phyloP scores from a whole-genome alignment of 2,888 invertebrate genomes.

The Eledona agricola region DNA sequence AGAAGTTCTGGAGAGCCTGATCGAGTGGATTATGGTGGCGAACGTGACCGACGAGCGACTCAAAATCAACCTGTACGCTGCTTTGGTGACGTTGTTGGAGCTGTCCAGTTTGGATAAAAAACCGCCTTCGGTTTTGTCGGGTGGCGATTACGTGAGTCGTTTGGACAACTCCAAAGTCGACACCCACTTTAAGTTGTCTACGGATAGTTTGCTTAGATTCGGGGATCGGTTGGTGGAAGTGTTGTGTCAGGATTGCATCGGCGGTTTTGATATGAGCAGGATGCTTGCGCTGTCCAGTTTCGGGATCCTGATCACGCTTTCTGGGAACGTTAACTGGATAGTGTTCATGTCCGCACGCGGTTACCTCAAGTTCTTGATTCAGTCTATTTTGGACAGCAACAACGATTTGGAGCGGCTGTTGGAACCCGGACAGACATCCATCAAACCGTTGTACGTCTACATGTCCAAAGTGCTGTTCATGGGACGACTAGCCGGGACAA shows the following conservation, averaged over 20 bases:
- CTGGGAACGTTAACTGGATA: conserved; percentile 74
- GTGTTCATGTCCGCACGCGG: conserved; percentile 70
- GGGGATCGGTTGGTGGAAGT: conserved; percentile 84
- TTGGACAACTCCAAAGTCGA: conserved; percentile 67
- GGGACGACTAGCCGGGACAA: conserved; percentile 73
- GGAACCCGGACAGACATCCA: conserved; percentile 67
- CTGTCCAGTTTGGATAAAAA: conserved; percentile 69
- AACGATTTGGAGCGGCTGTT: conserved; percentile 72
- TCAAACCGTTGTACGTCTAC: conserved; percentile 84
- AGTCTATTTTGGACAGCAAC: conserved; percentile 80
- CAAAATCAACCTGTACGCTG: conserved; percentile 86
- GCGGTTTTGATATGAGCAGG: conserved; percentile 88
- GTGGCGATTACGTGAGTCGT: conserved; percentile 70
- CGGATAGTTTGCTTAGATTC: conserved; percentile 75
- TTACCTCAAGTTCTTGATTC: conserved; percentile 84
- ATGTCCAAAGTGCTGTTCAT: conserved; percentile 87
- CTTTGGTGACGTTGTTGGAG: conserved; percentile 81
- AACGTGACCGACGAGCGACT: conserved; percentile 85
- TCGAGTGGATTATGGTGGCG: conserved; percentile 85
- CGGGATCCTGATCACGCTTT: conserved; percentile 79
- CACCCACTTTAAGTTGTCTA: conserved; percentile 52
- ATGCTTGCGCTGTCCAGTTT: conserved; percentile 87
- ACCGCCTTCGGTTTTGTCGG: conserved; percentile 35
- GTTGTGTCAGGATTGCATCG: conserved; percentile 86
- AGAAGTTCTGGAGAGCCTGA: conserved; percentile 77